Evolutionary conservation across 2,113 vertebrate species (phyloP).

Genomic region (Brachypodius melanocephalos): DNA sequence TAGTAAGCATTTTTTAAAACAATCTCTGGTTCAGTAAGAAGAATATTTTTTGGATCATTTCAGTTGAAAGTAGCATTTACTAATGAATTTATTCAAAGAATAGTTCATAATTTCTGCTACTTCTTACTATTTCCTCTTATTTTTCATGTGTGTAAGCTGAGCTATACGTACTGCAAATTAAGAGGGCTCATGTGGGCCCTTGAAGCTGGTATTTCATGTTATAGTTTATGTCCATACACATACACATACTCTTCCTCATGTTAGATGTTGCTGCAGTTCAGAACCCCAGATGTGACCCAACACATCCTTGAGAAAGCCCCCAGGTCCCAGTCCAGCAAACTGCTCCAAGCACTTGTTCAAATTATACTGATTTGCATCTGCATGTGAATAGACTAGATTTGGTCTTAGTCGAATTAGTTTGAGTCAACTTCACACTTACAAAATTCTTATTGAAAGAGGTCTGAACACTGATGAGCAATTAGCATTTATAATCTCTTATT

Average conservation of each 20-base stretch:
- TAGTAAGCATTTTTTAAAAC: background rate
- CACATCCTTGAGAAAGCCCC: background rate
- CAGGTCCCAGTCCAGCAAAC: background rate
- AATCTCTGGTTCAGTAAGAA: background rate
- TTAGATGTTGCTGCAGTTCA: background rate
- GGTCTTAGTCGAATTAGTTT: background rate
- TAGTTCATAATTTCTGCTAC: background rate
- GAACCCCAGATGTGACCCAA: background rate
- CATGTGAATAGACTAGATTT: background rate
- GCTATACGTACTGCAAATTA: background rate
- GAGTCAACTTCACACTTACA: background rate
- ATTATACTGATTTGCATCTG: background rate
- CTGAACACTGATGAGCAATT: background rate
- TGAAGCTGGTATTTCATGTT: background rate
- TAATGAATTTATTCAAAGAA: background rate
- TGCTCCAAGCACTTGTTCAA: background rate
- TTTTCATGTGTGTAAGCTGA: background rate
- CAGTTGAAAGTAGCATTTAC: background rate
- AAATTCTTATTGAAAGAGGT: background rate
- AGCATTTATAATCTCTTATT: background rate
- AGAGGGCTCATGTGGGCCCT: background rate
- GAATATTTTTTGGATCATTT: background rate
- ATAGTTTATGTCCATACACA: background rate
- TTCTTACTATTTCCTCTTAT: background rate
- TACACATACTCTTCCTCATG: background rate